These are phyloP conservation scores for Rousettus leschenaultii DNA, from an alignment of 2,113 vertebrate species.

Conservation along the genomic window DNA sequence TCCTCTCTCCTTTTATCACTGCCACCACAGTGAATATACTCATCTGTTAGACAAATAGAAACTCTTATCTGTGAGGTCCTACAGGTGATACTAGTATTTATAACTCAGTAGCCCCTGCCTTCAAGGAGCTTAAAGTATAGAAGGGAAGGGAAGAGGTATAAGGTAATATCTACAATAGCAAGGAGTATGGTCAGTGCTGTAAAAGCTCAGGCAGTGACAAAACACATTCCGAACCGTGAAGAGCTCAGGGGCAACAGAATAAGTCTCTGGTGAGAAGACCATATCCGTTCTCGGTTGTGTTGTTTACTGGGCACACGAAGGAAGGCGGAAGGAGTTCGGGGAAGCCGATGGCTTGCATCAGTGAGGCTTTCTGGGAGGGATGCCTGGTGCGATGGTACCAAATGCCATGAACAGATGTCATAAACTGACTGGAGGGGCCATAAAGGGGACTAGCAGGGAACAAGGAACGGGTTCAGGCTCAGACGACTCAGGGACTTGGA, in stretches of 20 bases:
- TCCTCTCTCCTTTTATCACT: background rate
- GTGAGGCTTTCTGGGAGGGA: background rate
- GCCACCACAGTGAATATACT: background rate
- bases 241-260: background rate
- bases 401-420: background rate
- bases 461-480: background rate
- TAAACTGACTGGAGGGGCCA: background rate
- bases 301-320: background rate
- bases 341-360: background rate
- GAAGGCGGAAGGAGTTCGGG: no score
- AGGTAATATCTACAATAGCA: background rate
- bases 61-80: background rate
- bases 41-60: background rate
- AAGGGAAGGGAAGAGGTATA: background rate
- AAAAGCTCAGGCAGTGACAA: background rate
- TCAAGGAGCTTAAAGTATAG: background rate
- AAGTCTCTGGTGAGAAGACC: background rate
- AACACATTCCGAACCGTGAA: background rate
- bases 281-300: fast-evolving
- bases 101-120: background rate
- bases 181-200: background rate
- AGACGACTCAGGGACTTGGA: background rate
- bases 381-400: background rate
- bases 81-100: background rate
- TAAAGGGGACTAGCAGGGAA: background rate